Evolutionary conservation across 2,113 vertebrate species (phyloP), one percentile per base, ranked within the genome.

Genomic region (Xerus inauris): DNA sequence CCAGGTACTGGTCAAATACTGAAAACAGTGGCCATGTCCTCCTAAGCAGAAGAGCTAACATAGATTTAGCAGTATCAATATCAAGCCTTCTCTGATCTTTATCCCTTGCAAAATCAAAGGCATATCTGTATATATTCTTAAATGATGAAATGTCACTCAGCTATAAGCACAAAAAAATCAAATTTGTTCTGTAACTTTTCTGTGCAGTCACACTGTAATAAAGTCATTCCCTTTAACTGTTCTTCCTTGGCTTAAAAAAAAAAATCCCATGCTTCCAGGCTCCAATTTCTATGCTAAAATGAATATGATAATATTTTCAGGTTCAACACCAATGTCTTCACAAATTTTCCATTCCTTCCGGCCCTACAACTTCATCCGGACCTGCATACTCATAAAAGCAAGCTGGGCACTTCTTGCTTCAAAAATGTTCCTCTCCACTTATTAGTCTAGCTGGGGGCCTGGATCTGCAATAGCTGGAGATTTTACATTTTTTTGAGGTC

Each of bases 101-200:
- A 98, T 99, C 99, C 98, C 99, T 99, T 98, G 99, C 98, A 97
- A 99, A 99, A 98, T 99, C 99, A 97, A 99, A 99, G 98, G 99
- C 99, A 8, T 99, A 99, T 99, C 99, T 99, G 99, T 99, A 99
- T 98, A 99, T 99, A 98, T 99, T 99, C 98, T 99, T 99, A 98
- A 99, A 99, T 42, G 98, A 97, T n/a, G 98, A 98, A 92, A 99
- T 98, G 97, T 99, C 99, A 91, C 99, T 99, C 98, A 99, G 98
- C 81, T 99, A 99, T 95, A 98, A 98, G 87, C 99, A 98, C 97
- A 51, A 99, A 98, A 98, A 99, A 99, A 95, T 99, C 99, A 98
- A 99, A 99, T 98, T 99, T 99, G 96, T 99, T 98, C 97, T 99
- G 99, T 98, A 99, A 98, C 97, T 99, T 99, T 98, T 99, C 99